Base-by-base conservation (phyloP, 2,888 invertebrate species). In the Idaea biselata region DNA sequence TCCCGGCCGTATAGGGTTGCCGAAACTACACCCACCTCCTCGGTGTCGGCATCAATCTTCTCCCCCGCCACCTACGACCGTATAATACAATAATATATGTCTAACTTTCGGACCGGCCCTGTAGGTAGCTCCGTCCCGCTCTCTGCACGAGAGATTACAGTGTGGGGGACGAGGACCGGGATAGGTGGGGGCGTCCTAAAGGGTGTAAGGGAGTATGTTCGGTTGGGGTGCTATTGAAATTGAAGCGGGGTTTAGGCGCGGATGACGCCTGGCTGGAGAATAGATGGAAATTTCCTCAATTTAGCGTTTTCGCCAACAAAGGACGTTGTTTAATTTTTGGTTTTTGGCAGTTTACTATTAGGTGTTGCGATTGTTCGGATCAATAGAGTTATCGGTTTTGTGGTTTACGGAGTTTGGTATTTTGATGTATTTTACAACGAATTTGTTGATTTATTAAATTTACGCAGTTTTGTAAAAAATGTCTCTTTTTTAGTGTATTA, bases 251-350 rank as follows among this genome's bases (percentile, higher is more conserved):
- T 86, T 91, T 91, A 91, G 91, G 90, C 91, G 89, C 89, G 91
- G 91, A 91, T 92, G 92, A 91, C 91, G 92, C 90, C 88, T 87
- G 91, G 88, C 84, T 88, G 87, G 90, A 91, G 92, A 92, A 92
- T 91, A 91, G 91, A 92, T 92, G 92, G 90, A 91, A 91, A 91
- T 91, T 92, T 92, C 91, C 92, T 91, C 91, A 92, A 92, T 92
- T 92, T 91, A 90, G 88, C 91, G 89, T 91, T 91, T 90, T 91
- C 90, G 84, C 88, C 89, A 89, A 92, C 92, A 92, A 92, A 90
- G 89, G 86, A 87, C 84, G 83, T 84, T 91, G 91, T 91, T 91
- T 91, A 91, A 91, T 92, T 91, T 91, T 92, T 90, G 89, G 87
- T 87, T 90, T 89, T 88, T 86, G 88, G 81, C 81, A 81, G 82